A percentile compares a stretch with the other conserved stretches of the same genome.
Evolutionary conservation across 1,140 invertebrate genomes (phyloP).

Genomic region (Brachionus sp.): DNA sequence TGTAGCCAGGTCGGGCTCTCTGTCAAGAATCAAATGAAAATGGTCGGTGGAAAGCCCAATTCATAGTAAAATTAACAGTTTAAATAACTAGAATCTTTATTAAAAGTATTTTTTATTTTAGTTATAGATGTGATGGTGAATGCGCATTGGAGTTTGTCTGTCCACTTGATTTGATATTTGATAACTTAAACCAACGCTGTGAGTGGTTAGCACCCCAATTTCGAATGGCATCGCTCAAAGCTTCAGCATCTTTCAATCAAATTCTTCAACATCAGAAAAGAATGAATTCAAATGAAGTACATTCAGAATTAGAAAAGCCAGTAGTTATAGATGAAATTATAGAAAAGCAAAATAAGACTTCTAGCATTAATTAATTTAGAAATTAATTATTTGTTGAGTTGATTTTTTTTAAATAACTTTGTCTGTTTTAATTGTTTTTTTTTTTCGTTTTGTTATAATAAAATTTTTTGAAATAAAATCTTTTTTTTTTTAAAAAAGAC

Average conservation of each 20-base stretch:
- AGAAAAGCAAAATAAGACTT: not conserved
- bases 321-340: not conserved
- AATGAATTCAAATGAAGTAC: not conserved
- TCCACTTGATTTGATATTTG: slow-evolving; percentile 45
- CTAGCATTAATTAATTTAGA: not conserved
- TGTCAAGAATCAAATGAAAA: slow-evolving; percentile 38
- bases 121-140: slow-evolving; percentile 46
- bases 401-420: not conserved
- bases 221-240: slow-evolving; percentile 18
- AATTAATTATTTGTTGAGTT: not conserved
- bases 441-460: too few species aligned
- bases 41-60: not conserved
- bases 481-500: too few species aligned
- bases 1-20: slow-evolving; percentile 23
- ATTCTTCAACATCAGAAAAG: slow-evolving; percentile 8
- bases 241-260: not conserved
- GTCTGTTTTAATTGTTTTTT: not conserved
- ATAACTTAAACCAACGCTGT: slow-evolving; percentile 40
- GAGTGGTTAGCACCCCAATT: slow-evolving; percentile 41
- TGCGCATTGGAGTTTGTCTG: slow-evolving; percentile 40
- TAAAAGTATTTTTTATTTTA: not conserved
- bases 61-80: slow-evolving; percentile 13
- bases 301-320: not conserved
- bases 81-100: not conserved
- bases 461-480: too few species aligned